Evolutionary conservation across 2,797 vertebrate genomes (phyloP).

Genomic region (Myioborus miniatus): DNA sequence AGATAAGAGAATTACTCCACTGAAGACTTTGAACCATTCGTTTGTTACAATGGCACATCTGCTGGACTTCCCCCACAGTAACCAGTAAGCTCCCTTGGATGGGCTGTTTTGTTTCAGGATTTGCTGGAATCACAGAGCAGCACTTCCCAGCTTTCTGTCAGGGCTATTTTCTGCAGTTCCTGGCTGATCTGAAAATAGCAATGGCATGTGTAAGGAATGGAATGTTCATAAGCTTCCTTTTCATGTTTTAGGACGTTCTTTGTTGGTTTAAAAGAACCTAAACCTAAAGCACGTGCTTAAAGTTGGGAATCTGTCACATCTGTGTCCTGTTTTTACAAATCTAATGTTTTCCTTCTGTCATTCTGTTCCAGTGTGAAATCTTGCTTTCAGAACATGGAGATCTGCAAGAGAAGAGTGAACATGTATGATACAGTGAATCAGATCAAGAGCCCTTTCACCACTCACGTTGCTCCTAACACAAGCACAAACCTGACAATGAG

Average conservation of each 20-base stretch:
- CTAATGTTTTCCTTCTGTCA: background rate
- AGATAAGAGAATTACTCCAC: conserved; percentile 95
- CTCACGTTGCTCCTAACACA: conserved; percentile 87
- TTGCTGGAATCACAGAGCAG: background rate
- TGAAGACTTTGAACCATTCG: conserved; percentile 95
- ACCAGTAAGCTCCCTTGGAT: conserved; percentile 83
- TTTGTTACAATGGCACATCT: conserved; percentile 98
- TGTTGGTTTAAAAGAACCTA: background rate
- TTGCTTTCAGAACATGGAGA: conserved; percentile 99
- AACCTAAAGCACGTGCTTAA: background rate
- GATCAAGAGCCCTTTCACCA: conserved; percentile 91
- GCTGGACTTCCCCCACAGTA: conserved; percentile 97
- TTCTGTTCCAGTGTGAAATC: conserved; percentile 90
- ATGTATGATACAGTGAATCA: conserved; percentile 91
- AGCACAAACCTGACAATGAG: conserved; percentile 96
- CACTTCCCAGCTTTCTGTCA: background rate
- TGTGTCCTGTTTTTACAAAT: background rate
- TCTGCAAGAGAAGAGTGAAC: conserved; percentile 94
- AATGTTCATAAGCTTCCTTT: background rate
- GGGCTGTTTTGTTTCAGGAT: background rate
- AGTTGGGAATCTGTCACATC: background rate
- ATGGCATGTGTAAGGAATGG: background rate
- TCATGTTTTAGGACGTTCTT: background rate
- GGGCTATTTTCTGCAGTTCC: background rate
- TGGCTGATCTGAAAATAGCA: background rate